phyloP scores from a whole-genome alignment of 1,140 invertebrate genomes.

The Teleopsis dalmanni region DNA sequence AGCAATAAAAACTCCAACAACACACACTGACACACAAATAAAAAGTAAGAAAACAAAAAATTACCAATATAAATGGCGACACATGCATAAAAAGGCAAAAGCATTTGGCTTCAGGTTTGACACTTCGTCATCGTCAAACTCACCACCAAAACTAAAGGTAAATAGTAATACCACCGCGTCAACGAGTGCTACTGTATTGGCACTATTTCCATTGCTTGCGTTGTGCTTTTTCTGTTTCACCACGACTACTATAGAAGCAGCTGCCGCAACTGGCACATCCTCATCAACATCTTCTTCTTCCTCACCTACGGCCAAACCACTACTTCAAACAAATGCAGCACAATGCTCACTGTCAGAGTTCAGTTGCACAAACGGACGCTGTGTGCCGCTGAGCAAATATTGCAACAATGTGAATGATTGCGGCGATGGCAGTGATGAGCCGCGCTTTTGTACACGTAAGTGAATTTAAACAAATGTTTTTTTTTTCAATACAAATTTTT shows the following conservation, averaged over 20 bases:
- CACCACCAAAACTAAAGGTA: background rate
- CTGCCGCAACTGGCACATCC: conserved; percentile 14
- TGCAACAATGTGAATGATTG: conserved; percentile 81
- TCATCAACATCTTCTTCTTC: conserved; percentile 13
- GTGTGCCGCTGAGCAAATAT: conserved; percentile 69
- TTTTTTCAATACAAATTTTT: no score
- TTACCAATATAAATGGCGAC: background rate
- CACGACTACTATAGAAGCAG: conserved; percentile 5
- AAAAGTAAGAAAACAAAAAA: background rate
- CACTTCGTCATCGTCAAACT: background rate
- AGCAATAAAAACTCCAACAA: conserved; percentile 1
- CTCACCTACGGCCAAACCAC: conserved; percentile 2
- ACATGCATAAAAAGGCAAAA: background rate
- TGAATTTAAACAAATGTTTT: conserved; percentile 26
- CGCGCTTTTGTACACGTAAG: conserved; percentile 80
- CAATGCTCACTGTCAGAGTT: conserved; percentile 71
- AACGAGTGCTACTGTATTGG: background rate
- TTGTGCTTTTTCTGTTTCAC: conserved; percentile 6
- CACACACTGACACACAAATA: background rate
- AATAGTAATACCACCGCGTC: background rate
- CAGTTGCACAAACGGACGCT: conserved; percentile 68
- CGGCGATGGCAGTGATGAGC: conserved; percentile 76
- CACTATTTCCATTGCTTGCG: conserved; percentile 5
- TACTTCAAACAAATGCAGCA: conserved; percentile 2
- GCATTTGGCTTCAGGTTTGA: background rate